Conservation (phyloP, 2,797 vertebrate genomes). For the Channa striata region DNA sequence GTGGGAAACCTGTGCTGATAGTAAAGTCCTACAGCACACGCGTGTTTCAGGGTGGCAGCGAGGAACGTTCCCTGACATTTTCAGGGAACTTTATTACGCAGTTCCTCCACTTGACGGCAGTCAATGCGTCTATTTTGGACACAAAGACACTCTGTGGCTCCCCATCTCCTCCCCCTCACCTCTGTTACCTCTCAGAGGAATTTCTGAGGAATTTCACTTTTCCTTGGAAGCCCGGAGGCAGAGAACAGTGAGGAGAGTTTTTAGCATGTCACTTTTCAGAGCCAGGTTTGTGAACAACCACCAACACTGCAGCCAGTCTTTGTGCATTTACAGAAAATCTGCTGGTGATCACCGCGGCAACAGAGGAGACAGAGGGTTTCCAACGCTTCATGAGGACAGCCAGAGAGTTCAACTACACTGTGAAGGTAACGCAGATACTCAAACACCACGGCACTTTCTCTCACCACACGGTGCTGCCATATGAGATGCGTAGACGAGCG, state of each 20-base stretch:
- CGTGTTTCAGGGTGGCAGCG: background rate
- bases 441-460: too few relatives aligned
- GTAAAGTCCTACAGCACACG: too few relatives aligned
- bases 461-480: too few relatives aligned
- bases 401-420: conserved; percentile 88
- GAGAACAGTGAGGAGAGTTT: background rate
- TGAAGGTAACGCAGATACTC: conserved; percentile 79
- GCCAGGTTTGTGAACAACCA: too few relatives aligned
- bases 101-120: background rate
- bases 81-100: background rate
- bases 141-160: background rate
- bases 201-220: conserved; percentile 16
- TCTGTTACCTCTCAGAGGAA: background rate
- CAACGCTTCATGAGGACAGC: conserved; percentile 86
- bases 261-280: background rate
- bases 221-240: conserved; percentile 15
- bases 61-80: background rate
- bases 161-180: background rate
- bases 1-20: too few relatives aligned
- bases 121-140: background rate
- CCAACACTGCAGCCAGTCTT: background rate
- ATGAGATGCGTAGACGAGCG: too few relatives aligned
- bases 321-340: conserved; percentile 81
- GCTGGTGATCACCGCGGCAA: conserved; percentile 90
- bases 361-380: conserved; percentile 89